A percentile compares a stretch with the other conserved stretches of the same genome.
Conservation (phyloP, 1,140 invertebrate genomes). For the Drosophila lacteicornis region DNA sequence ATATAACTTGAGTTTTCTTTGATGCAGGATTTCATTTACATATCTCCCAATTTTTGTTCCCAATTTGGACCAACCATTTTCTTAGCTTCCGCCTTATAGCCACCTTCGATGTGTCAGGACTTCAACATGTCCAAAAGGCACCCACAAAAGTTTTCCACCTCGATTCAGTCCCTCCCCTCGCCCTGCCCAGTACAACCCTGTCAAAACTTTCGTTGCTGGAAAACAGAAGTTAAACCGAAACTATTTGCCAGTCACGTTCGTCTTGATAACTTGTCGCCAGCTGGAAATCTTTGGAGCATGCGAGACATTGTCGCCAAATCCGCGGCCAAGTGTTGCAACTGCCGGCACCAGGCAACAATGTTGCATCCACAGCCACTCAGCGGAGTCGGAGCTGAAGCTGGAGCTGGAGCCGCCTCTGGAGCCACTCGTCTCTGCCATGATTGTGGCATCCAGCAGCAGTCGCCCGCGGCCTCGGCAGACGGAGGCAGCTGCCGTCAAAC, state of each 20-base stretch:
- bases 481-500: conserved; percentile 57
- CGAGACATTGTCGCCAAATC: conserved; percentile 77
- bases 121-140: conserved; percentile 23
- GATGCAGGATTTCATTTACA: background rate
- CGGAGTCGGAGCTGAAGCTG: conserved; percentile 2
- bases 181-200: conserved; percentile 20
- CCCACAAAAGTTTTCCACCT: conserved; percentile 47
- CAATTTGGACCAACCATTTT: background rate
- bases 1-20: too few relatives aligned
- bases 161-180: background rate
- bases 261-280: conserved; percentile 82
- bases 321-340: conserved; percentile 74
- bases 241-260: conserved; percentile 81
- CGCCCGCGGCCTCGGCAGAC: conserved; percentile 13
- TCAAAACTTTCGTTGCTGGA: conserved; percentile 47
- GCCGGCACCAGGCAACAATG: conserved; percentile 59
- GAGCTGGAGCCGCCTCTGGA: conserved; percentile 15
- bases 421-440: conserved; percentile 31
- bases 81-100: conserved; percentile 7
- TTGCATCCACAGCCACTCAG: conserved; percentile 46
- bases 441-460: conserved; percentile 33
- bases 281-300: conserved; percentile 75
- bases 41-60: background rate
- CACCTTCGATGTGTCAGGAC: conserved; percentile 35
- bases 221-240: conserved; percentile 69